phyloP scores from a whole-genome alignment of 2,113 vertebrate species.

The Capreolus pygargus region DNA sequence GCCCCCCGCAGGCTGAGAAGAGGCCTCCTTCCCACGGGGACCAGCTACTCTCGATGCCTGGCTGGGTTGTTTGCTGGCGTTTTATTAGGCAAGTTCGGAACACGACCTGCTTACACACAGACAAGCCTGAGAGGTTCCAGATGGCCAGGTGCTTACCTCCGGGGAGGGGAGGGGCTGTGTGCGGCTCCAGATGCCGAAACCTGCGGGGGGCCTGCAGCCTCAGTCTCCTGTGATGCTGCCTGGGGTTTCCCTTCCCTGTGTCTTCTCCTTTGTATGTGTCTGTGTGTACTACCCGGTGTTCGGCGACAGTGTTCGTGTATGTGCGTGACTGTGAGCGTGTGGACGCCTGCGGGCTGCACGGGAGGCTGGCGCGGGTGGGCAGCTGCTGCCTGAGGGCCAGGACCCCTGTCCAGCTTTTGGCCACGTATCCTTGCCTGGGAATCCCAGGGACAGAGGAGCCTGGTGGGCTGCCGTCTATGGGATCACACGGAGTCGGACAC shows the following conservation, averaged over 20 bases:
- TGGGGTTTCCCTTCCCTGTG: rapidly evolving
- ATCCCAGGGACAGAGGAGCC: too few species aligned
- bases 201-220: rapidly evolving
- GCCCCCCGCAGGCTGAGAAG: background rate
- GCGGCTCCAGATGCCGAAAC: background rate
- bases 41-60: background rate
- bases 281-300: background rate
- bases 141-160: rapidly evolving
- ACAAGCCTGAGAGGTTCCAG: rapidly evolving
- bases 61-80: background rate
- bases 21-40: background rate
- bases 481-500: too few species aligned
- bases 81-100: background rate
- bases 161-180: too few species aligned
- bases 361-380: rapidly evolving
- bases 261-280: background rate
- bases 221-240: rapidly evolving
- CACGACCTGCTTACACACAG: rapidly evolving
- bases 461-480: too few species aligned
- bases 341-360: rapidly evolving
- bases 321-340: background rate
- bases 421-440: too few species aligned
- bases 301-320: background rate
- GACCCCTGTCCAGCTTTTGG: background rate
- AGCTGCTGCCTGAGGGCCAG: rapidly evolving